These are phyloP conservation scores for Dendrolimus kikuchii DNA, from an alignment of 1,140 invertebrate genomes.

Conservation along the genomic window DNA sequence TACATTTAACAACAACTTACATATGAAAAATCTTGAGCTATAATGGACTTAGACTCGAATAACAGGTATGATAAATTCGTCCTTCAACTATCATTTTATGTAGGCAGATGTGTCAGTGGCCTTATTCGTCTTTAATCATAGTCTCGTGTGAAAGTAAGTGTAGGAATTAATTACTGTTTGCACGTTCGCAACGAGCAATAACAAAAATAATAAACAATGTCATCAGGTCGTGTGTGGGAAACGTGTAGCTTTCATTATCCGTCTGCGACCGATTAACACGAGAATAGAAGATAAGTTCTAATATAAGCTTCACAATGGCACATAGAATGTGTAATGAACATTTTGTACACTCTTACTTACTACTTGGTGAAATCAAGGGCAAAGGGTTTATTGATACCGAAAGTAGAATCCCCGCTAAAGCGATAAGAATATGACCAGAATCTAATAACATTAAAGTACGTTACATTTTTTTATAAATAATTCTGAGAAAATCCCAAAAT, in stretches of 20 bases:
- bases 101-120: conserved; percentile 43
- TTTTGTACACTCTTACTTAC: too few species aligned
- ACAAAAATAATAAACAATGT: conserved; percentile 63
- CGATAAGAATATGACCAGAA: too few species aligned
- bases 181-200: conserved; percentile 41
- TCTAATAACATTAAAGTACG: too few species aligned
- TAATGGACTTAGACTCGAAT: not conserved
- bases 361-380: too few species aligned
- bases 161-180: conserved; percentile 60
- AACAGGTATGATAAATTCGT: conserved; percentile 7
- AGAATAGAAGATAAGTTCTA: too few species aligned
- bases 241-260: conserved; percentile 21
- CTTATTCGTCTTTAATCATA: conserved; percentile 30
- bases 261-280: conserved; percentile 26
- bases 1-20: too few species aligned
- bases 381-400: too few species aligned
- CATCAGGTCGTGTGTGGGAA: conserved; percentile 48
- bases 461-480: too few species aligned
- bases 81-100: conserved; percentile 21
- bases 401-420: too few species aligned
- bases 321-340: too few species aligned
- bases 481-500: too few species aligned
- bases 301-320: too few species aligned
- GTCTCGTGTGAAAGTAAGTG: conserved; percentile 46
- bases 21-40: not conserved